These are phyloP conservation scores for Elegia similella DNA, from an alignment of 2,888 invertebrate species.

Conservation along the genomic window DNA sequence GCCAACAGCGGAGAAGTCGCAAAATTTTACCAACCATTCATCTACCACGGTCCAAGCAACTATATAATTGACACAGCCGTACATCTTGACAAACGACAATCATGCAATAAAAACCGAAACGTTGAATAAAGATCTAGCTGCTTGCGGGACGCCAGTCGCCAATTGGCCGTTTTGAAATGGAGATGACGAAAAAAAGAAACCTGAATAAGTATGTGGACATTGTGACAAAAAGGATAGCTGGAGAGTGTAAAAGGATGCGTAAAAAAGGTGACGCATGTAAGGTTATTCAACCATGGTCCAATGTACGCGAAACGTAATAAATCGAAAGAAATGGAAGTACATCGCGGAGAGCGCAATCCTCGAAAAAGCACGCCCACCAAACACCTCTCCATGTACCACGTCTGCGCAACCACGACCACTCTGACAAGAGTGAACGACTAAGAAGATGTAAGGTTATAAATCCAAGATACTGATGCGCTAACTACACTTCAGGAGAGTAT, in stretches of 20 bases:
- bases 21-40: conserved; percentile 36
- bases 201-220: neutral
- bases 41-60: conserved; percentile 44
- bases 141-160: neutral
- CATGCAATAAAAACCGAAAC: conserved; percentile 56
- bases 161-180: conserved; percentile 7
- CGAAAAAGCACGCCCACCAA: no score
- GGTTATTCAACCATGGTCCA: no score
- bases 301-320: no score
- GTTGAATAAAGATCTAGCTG: conserved; percentile 19
- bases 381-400: no score
- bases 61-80: conserved; percentile 53
- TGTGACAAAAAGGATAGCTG: neutral
- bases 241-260: neutral
- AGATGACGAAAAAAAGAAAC: neutral
- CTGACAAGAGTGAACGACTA: no score
- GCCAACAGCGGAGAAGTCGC: neutral
- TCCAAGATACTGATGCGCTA: no score
- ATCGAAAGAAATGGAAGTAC: no score
- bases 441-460: no score
- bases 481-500: no score
- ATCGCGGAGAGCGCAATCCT: no score
- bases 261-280: neutral
- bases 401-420: no score
- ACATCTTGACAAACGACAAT: conserved; percentile 41